phyloP scores from a whole-genome alignment of 2,888 invertebrate genomes.

The Lasioglossum leucozonium region DNA sequence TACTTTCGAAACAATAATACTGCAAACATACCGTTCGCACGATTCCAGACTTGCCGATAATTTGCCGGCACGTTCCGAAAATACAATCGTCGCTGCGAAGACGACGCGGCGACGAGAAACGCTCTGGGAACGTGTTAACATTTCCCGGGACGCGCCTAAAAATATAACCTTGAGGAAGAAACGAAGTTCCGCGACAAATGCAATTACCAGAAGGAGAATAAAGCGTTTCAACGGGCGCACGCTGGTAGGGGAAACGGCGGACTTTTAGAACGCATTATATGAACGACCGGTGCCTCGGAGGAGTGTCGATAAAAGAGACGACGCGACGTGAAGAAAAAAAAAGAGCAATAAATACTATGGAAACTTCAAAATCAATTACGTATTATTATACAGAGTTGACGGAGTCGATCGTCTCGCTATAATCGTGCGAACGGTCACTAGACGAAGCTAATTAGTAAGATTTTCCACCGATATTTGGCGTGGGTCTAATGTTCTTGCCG shows the following conservation, averaged over 20 bases:
- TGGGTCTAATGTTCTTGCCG: too few relatives aligned
- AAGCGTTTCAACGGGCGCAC: slow-evolving; percentile 21
- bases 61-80: slow-evolving; percentile 18
- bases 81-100: slow-evolving; percentile 3
- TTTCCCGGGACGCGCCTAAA: slow-evolving; percentile 37
- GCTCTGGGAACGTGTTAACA: slow-evolving; percentile 33
- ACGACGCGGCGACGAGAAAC: slow-evolving; percentile 15
- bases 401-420: too few relatives aligned
- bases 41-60: background rate
- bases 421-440: too few relatives aligned
- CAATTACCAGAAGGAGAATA: slow-evolving; percentile 40
- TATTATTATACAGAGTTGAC: too few relatives aligned
- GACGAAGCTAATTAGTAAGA: too few relatives aligned
- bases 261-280: slow-evolving; percentile 14
- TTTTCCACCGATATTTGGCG: too few relatives aligned
- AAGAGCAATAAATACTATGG: slow-evolving; percentile 10
- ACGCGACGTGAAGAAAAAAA: background rate
- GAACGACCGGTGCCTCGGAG: slow-evolving; percentile 1
- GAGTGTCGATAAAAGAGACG: background rate
- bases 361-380: background rate
- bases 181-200: slow-evolving; percentile 49
- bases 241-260: background rate
- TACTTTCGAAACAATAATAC: slow-evolving; percentile 10
- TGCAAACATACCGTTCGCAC: background rate
- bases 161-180: slow-evolving; percentile 38